phyloP scores from a whole-genome alignment of 2,888 invertebrate species.

The Cancer borealis region DNA sequence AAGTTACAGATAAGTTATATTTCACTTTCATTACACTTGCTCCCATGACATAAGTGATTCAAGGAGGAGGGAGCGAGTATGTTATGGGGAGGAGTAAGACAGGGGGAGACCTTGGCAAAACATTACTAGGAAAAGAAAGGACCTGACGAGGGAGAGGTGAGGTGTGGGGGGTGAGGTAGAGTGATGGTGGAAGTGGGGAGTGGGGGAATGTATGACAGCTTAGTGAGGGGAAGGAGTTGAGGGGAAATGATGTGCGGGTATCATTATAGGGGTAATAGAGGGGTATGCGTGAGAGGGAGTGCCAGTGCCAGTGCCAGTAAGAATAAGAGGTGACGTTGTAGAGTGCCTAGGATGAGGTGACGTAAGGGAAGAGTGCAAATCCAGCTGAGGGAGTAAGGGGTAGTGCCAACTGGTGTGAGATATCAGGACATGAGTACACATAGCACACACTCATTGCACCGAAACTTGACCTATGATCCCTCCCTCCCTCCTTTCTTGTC shows the following conservation, averaged over 20 bases:
- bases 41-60: neutral
- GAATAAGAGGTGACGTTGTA: too few species aligned
- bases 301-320: too few species aligned
- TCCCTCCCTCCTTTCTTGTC: neutral
- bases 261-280: neutral
- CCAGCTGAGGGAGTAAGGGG: too few species aligned
- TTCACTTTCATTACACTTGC: neutral
- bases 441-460: neutral
- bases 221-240: neutral
- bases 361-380: too few species aligned
- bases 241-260: neutral
- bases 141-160: too few species aligned
- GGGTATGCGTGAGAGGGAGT: neutral
- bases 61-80: neutral
- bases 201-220: neutral
- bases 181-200: neutral
- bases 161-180: neutral
- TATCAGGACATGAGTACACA: neutral
- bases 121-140: neutral
- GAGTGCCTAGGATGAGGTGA: too few species aligned
- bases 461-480: neutral
- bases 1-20: neutral
- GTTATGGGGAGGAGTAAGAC: too few species aligned
- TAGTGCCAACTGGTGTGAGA: neutral
- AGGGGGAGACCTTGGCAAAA: neutral